Conservation (phyloP, 1,140 invertebrate species). For the Musca vetustissima region DNA sequence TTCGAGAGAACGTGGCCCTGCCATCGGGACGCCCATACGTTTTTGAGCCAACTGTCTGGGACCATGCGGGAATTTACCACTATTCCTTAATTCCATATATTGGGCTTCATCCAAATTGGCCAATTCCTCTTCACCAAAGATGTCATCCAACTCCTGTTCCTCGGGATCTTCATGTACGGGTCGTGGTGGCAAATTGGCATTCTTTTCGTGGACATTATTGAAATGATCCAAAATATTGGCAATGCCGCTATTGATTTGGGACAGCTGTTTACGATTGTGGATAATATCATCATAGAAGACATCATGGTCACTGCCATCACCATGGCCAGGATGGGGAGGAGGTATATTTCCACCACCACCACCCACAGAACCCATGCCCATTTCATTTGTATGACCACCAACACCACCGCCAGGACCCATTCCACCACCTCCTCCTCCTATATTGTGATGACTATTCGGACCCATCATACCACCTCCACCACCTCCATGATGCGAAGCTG, state of each 20-base stretch:
- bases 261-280: conserved; percentile 54
- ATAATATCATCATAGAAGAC: conserved; percentile 67
- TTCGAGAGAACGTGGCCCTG: conserved; percentile 61
- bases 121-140: conserved; percentile 49
- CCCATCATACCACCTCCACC: not conserved
- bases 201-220: conserved; percentile 44
- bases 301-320: conserved; percentile 50
- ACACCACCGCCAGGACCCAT: not conserved
- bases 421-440: no score
- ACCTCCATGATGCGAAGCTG: conserved; percentile 23
- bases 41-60: conserved; percentile 66
- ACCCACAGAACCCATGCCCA: conserved; percentile 27
- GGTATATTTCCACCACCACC: conserved; percentile 18
- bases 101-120: conserved; percentile 47
- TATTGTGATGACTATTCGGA: conserved; percentile 13
- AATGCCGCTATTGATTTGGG: conserved; percentile 31
- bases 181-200: conserved; percentile 41
- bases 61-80: conserved; percentile 80
- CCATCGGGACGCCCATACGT: conserved; percentile 58
- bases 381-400: conserved; percentile 32
- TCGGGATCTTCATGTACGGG: conserved; percentile 52
- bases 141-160: conserved; percentile 46
- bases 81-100: conserved; percentile 52
- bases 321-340: conserved; percentile 18
- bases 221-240: conserved; percentile 38